A percentile compares a stretch with the other conserved stretches of the same genome.
phyloP scores from a whole-genome alignment of 2,113 vertebrate species.

The Mionectes macconnelli region DNA sequence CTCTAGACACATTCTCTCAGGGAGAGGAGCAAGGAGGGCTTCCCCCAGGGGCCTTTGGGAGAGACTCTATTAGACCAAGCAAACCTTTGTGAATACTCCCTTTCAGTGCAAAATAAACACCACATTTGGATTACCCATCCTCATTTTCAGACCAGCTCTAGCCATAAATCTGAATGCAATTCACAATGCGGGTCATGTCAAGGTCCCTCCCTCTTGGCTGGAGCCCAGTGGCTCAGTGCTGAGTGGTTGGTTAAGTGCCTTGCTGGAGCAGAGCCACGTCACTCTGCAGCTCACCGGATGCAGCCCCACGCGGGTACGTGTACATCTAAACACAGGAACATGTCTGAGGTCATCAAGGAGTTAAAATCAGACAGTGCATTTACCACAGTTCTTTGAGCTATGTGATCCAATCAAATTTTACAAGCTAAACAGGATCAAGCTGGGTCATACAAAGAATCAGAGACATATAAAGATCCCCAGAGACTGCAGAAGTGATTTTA shows the following conservation, averaged over 20 bases:
- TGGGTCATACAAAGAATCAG: neutral
- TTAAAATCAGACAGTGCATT: neutral
- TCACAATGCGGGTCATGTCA: neutral
- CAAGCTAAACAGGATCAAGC: neutral
- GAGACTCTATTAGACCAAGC: neutral
- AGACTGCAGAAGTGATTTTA: neutral
- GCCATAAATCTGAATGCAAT: neutral
- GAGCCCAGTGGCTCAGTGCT: neutral
- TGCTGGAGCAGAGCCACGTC: neutral
- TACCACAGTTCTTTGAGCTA: neutral
- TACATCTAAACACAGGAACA: neutral
- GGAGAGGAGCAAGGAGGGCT: neutral
- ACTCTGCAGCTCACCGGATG: neutral
- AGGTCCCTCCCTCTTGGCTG: neutral
- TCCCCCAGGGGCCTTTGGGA: neutral
- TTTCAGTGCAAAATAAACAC: neutral
- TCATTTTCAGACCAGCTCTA: neutral
- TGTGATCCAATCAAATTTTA: neutral
- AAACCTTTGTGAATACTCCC: neutral
- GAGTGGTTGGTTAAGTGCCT: neutral
- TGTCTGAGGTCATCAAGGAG: neutral
- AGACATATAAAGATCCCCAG: neutral
- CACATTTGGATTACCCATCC: neutral
- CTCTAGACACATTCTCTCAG: neutral
- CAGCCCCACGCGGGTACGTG: neutral